phyloP scores from a whole-genome alignment of 1,140 invertebrate species.

The Steinernema feltiae region DNA sequence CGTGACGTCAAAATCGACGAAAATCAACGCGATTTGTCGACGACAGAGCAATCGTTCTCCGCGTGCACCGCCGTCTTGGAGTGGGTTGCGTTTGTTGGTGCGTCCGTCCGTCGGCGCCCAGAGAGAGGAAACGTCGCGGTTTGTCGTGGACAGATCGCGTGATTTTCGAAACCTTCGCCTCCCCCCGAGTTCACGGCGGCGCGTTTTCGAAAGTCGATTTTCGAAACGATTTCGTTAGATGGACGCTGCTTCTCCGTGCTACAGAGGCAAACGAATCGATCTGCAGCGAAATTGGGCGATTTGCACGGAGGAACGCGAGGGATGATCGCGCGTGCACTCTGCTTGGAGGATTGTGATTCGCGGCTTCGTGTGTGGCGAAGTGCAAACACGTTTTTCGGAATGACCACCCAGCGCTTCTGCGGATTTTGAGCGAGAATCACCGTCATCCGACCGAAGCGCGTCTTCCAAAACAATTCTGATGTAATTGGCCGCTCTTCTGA shows the following conservation, averaged over 20 bases:
- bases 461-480: neutral
- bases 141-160: neutral
- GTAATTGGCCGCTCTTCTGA: neutral
- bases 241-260: too few species aligned
- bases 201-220: neutral
- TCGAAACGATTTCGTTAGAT: neutral
- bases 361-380: neutral
- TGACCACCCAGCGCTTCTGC: neutral
- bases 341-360: neutral
- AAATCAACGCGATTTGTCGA: neutral
- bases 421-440: too few species aligned
- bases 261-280: too few species aligned
- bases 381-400: neutral
- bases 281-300: too few species aligned
- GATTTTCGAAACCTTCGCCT: neutral
- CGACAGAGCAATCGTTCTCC: neutral
- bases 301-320: neutral
- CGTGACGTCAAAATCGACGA: neutral
- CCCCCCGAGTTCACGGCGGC: too few species aligned
- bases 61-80: neutral
- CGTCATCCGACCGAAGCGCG: neutral
- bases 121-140: neutral
- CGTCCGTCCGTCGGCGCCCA: neutral
- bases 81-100: neutral
- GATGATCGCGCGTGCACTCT: neutral